phyloP scores from a whole-genome alignment of 2,113 vertebrate species.

The Melanostigma gelatinosum region DNA sequence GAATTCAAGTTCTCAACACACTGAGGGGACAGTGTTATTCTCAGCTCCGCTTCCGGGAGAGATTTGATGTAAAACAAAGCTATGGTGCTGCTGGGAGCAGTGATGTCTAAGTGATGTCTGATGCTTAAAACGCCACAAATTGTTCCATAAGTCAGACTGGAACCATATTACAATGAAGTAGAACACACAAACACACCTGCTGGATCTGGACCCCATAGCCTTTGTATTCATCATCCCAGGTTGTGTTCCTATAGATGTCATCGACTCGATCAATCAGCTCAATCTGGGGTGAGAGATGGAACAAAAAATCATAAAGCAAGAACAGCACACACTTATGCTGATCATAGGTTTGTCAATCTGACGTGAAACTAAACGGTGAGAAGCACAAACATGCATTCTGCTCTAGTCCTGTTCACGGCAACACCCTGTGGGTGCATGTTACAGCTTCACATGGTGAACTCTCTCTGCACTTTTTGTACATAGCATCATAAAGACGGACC shows the following conservation, averaged over 20 bases:
- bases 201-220: slow-evolving; percentile 98
- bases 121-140: background rate
- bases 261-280: slow-evolving; percentile 98
- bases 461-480: background rate
- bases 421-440: background rate
- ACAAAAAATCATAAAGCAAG: background rate
- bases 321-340: background rate
- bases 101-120: background rate
- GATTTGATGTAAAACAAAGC: slow-evolving; percentile 25
- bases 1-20: slow-evolving; percentile 40
- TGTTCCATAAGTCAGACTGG: background rate
- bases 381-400: background rate
- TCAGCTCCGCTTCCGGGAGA: slow-evolving; percentile 24
- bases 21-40: slow-evolving; percentile 31
- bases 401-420: background rate
- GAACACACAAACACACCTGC: slow-evolving; percentile 84
- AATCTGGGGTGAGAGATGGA: slow-evolving; percentile 83
- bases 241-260: slow-evolving; percentile 97
- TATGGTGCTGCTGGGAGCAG: background rate
- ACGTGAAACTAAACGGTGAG: background rate
- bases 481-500: slow-evolving; percentile 75
- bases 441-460: background rate
- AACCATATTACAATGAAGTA: background rate
- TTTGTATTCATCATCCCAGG: slow-evolving; percentile 92
- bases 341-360: background rate